Evolutionary conservation across 2,888 invertebrate genomes (phyloP).

Genomic region (Ashinkailepas kermadecensis): DNA sequence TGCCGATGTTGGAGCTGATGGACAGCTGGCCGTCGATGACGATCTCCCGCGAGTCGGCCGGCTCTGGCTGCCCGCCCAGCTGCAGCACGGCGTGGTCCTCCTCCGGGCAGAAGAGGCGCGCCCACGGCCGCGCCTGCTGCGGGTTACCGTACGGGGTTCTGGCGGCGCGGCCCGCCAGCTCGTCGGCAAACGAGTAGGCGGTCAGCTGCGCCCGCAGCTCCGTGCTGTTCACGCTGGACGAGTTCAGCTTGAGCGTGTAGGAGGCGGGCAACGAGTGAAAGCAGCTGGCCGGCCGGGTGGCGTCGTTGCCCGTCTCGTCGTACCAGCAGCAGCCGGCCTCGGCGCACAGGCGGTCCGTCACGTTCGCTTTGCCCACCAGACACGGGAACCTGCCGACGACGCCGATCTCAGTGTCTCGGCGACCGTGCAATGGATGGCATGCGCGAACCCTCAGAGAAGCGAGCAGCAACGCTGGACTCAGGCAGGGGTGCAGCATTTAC

Average conservation of each 20-base stretch:
- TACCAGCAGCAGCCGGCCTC: constrained; percentile 5
- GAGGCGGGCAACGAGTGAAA: constrained; percentile 30
- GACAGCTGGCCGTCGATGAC: constrained; percentile 18
- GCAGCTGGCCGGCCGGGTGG: constrained; percentile 14
- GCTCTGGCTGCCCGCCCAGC: constrained; percentile 4
- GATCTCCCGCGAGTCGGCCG: constrained; percentile 22
- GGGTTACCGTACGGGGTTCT: constrained; percentile 24
- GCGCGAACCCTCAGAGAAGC: too few relatives aligned
- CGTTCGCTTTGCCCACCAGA: not conserved
- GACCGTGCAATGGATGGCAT: too few relatives aligned
- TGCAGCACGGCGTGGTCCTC: constrained; percentile 1
- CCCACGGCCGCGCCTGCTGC: constrained; percentile 24
- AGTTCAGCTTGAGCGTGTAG: constrained; percentile 26
- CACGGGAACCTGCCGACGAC: not conserved
- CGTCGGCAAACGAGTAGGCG: constrained; percentile 22
- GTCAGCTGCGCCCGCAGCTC: not conserved
- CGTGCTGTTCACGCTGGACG: not conserved
- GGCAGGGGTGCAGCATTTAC: too few relatives aligned
- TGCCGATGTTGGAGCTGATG: not conserved
- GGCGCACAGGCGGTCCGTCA: not conserved
- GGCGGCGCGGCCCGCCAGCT: constrained; percentile 21
- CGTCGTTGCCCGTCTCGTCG: not conserved
- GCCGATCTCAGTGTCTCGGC: too few relatives aligned
- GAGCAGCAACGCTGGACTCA: too few relatives aligned
- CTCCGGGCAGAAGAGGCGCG: constrained; percentile 21